Evolutionary conservation across 1,140 invertebrate genomes (phyloP).

Genomic region (Nomia melanderi): DNA sequence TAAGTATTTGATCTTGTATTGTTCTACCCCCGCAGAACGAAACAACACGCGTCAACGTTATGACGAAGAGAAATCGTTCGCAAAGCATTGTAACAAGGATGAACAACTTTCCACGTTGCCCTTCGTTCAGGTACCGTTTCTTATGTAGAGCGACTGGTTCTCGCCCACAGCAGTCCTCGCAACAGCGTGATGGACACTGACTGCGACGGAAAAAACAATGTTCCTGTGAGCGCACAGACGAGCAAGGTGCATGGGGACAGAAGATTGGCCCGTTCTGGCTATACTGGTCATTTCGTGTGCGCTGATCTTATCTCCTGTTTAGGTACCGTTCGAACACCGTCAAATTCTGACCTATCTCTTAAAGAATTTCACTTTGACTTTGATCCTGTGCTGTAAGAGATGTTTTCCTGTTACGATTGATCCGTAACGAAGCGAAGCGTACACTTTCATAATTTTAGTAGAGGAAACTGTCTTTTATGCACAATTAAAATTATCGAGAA

Average conservation of each 20-base stretch:
- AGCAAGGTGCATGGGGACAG: constrained; percentile 62
- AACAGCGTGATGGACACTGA: constrained; percentile 57
- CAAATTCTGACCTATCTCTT: constrained; percentile 40
- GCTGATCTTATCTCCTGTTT: constrained; percentile 72
- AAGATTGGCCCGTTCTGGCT: constrained; percentile 61
- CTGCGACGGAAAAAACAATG: constrained; percentile 60
- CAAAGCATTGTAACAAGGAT: constrained; percentile 34
- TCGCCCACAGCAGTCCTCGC: neutral
- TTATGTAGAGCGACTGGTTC: neutral
- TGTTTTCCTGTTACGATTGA: neutral
- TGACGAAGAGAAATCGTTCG: constrained; percentile 24
- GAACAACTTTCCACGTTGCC: neutral
- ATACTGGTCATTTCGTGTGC: constrained; percentile 57
- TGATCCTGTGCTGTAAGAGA: neutral
- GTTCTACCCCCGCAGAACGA: constrained; percentile 22
- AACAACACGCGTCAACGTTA: constrained; percentile 16
- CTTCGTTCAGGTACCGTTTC: constrained; percentile 1
- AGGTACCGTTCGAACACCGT: constrained; percentile 63
- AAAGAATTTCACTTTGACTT: constrained; percentile 28
- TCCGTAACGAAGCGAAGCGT: too few species aligned
- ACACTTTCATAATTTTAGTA: neutral
- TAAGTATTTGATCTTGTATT: constrained; percentile 38
- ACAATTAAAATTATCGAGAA: neutral
- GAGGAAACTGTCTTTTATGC: neutral
- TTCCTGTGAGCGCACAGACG: constrained; percentile 63